Percentiles rank a stretch among this genome's conserved stretches.
phyloP scores from a whole-genome alignment of 2,888 invertebrate genomes.

The Hetaerina titia region DNA sequence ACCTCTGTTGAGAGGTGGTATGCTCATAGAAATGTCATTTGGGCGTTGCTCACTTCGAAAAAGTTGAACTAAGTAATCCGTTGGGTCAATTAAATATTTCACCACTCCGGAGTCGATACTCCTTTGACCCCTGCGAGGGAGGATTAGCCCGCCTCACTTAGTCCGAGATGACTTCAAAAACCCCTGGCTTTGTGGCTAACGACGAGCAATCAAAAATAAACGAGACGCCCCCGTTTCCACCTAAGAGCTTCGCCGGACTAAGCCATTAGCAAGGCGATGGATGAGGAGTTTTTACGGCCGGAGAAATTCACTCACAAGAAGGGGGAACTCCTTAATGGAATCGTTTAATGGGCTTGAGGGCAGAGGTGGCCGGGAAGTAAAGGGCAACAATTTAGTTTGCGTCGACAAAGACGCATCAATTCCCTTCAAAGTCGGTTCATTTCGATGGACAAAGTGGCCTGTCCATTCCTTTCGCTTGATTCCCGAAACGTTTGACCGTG shows the following conservation, averaged over 20 bases:
- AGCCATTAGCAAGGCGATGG: constrained; percentile 14
- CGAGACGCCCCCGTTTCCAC: not conserved
- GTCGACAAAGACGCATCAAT: constrained; percentile 21
- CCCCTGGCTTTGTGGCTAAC: constrained; percentile 24
- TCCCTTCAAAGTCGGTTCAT: not conserved
- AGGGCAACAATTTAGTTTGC: not conserved
- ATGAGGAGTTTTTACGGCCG: not conserved
- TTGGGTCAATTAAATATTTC: not conserved
- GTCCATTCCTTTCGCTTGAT: constrained; percentile 39
- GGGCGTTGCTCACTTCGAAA: not conserved
- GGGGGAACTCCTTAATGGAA: constrained; percentile 18
- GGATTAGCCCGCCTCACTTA: not conserved
- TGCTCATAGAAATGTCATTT: not conserved
- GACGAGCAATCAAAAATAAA: constrained; percentile 8
- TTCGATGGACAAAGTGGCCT: not conserved
- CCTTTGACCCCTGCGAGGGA: not conserved
- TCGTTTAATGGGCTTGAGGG: not conserved
- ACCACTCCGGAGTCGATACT: not conserved
- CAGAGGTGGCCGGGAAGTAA: not conserved
- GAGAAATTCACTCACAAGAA: constrained; percentile 3
- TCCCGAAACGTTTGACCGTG: constrained; percentile 20
- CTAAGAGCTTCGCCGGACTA: not conserved
- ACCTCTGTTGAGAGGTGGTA: not conserved
- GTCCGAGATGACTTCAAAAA: not conserved
- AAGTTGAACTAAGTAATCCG: not conserved